A percentile compares a stretch with the other conserved stretches of the same genome.
phyloP scores from a whole-genome alignment of 2,797 vertebrate genomes.

The Pelochelys cantorii region DNA sequence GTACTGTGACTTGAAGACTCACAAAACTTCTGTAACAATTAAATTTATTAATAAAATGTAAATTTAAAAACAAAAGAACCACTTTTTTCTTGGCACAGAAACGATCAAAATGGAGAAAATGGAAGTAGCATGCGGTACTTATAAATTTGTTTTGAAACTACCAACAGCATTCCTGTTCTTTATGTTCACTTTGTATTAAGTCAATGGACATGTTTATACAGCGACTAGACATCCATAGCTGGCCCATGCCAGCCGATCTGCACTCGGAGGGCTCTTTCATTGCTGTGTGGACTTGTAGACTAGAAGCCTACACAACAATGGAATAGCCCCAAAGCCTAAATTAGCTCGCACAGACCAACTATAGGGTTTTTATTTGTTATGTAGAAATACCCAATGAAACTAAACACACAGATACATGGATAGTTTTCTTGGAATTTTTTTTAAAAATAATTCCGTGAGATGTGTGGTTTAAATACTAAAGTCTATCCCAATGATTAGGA shows the following conservation, averaged over 20 bases:
- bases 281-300: not conserved
- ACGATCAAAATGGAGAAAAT: not conserved
- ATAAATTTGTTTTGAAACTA: not conserved
- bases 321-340: not conserved
- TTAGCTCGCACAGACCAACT: not conserved
- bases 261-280: not conserved
- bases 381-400: not conserved
- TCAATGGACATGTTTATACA: not conserved
- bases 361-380: not conserved
- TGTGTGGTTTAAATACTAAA: not conserved
- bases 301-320: not conserved
- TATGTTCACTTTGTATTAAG: not conserved
- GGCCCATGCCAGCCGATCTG: not conserved
- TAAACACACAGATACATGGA: not conserved
- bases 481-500: not conserved
- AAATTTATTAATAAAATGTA: not conserved
- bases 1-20: not conserved
- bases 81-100: not conserved
- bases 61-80: not conserved
- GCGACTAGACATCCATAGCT: not conserved
- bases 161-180: not conserved
- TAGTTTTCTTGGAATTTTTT: not conserved
- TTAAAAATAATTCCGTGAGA: accelerated
- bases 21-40: not conserved
- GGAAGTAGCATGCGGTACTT: not conserved